A percentile compares a stretch with the other conserved stretches of the same genome.
These are phyloP conservation scores for Podocnemis expansa DNA, from an alignment of 2,113 vertebrate species.

Conservation along the genomic window DNA sequence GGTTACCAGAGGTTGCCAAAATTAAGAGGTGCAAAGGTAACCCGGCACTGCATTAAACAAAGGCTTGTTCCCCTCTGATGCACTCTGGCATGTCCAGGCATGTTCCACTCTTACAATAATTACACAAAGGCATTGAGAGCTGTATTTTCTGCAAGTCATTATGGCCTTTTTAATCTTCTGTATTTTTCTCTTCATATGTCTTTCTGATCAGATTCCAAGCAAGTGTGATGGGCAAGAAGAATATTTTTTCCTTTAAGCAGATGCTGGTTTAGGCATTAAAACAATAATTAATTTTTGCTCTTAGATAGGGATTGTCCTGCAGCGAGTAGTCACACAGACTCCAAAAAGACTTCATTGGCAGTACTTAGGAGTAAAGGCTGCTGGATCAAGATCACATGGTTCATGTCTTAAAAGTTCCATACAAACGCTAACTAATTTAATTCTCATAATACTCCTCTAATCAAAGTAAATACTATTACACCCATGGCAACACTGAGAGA, in stretches of 20 bases:
- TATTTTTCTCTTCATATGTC: conserved; percentile 10
- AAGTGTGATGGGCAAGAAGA: background rate
- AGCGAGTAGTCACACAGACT: background rate
- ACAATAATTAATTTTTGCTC: background rate
- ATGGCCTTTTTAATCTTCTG: background rate
- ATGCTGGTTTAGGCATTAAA: background rate
- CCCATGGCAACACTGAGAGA: background rate
- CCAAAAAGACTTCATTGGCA: background rate
- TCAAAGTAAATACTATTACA: background rate
- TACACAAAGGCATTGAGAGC: background rate
- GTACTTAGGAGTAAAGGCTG: background rate
- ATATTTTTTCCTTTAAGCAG: background rate
- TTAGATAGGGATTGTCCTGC: background rate
- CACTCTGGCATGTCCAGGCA: conserved; percentile 18
- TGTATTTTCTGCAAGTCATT: background rate
- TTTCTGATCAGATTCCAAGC: background rate
- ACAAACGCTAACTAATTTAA: background rate
- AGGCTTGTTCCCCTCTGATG: background rate
- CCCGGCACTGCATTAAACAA: background rate
- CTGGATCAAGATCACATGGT: background rate
- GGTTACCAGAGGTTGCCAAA: background rate
- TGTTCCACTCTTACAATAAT: background rate
- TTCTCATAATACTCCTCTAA: background rate
- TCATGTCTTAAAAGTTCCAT: background rate
- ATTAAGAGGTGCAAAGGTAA: background rate